Conservation (phyloP, 1,140 invertebrate species). For the Adelges cooleyi region DNA sequence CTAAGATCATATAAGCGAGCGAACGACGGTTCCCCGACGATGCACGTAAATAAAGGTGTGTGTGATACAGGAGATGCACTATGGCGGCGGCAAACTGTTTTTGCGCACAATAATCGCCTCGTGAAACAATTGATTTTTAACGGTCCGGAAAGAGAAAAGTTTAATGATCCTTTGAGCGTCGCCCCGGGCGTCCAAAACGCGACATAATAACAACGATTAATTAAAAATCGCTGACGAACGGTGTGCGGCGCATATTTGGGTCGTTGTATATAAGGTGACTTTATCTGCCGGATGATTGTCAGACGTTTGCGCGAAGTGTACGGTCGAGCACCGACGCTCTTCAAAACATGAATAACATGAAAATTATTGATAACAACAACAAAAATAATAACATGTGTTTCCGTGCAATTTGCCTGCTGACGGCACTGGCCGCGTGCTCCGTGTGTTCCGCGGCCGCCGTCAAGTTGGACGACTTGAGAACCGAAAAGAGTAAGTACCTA, state of each 20-base stretch:
- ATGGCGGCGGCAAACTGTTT: constrained; percentile 1
- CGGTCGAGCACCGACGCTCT: constrained; percentile 21
- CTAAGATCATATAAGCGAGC: too few relatives aligned
- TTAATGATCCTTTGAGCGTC: constrained; percentile 22
- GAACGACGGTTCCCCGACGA: too few relatives aligned
- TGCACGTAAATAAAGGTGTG: too few relatives aligned
- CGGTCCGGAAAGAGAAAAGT: constrained; percentile 25
- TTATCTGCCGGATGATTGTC: not conserved
- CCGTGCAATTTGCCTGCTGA: not conserved
- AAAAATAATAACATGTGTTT: constrained; percentile 1
- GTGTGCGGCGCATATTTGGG: constrained; percentile 1
- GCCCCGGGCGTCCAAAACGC: not conserved
- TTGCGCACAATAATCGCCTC: not conserved
- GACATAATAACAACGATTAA: constrained; percentile 22
- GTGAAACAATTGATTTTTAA: constrained; percentile 19
- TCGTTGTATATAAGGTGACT: constrained; percentile 22
- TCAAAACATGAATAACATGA: too few relatives aligned
- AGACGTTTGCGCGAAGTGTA: not conserved
- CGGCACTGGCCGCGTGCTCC: not conserved
- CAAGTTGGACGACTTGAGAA: constrained; percentile 7
- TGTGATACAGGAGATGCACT: not conserved
- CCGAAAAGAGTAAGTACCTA: constrained; percentile 21
- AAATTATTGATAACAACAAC: too few relatives aligned
- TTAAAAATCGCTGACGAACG: constrained; percentile 15
- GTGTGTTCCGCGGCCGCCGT: not conserved